Percentiles rank a stretch among this genome's conserved stretches.
These are phyloP conservation scores for Lucinisca nassula DNA, from an alignment of 2,888 invertebrate genomes.

Conservation along the genomic window DNA sequence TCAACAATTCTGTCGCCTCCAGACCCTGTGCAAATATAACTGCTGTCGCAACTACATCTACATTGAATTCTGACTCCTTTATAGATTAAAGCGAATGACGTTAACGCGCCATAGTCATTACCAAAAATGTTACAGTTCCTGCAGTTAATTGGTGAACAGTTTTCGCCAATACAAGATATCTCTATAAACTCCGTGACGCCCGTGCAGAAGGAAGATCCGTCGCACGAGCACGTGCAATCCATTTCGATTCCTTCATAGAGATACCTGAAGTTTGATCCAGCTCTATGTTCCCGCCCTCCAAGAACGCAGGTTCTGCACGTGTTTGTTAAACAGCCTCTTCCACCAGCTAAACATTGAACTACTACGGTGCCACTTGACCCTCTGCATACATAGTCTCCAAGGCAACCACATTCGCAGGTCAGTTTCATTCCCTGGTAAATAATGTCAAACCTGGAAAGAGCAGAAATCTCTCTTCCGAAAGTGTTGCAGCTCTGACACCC, in stretches of 20 bases:
- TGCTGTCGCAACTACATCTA: constrained; percentile 76
- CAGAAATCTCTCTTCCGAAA: constrained; percentile 68
- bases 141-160: constrained; percentile 66
- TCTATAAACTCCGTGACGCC: constrained; percentile 56
- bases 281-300: constrained; percentile 56
- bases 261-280: constrained; percentile 68
- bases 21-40: constrained; percentile 62
- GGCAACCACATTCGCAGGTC: constrained; percentile 78
- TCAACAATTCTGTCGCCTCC: constrained; percentile 20
- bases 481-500: constrained; percentile 75
- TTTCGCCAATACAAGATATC: constrained; percentile 48
- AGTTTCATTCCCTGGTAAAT: constrained; percentile 76
- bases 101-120: constrained; percentile 65
- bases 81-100: constrained; percentile 73
- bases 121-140: constrained; percentile 74
- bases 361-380: constrained; percentile 18
- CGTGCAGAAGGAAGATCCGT: constrained; percentile 68
- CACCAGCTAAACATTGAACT: constrained; percentile 36
- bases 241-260: constrained; percentile 62
- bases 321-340: constrained; percentile 56
- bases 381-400: constrained; percentile 66
- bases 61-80: constrained; percentile 78
- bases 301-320: constrained; percentile 40
- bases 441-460: constrained; percentile 72
- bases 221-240: constrained; percentile 70